Base-by-base conservation (phyloP, 1,140 invertebrate genomes). In the Drosophila lacteicornis region DNA sequence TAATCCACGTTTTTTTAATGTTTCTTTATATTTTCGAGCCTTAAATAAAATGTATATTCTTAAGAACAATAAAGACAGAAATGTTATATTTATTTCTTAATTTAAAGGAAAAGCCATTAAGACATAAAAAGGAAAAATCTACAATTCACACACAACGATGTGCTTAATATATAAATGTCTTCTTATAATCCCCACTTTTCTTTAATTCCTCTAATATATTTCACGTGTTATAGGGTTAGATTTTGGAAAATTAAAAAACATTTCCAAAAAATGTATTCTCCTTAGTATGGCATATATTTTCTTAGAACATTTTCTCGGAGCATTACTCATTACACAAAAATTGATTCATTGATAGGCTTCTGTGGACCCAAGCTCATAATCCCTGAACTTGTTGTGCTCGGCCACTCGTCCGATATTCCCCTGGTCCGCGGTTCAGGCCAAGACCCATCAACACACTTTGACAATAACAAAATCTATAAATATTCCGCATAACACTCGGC, bases 381-480 rank as follows among this genome's bases (percentile, higher is more conserved):
- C 69, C 69, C 46, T 73, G 69, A 73, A 73, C 69, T 73, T 73
- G 69, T 59, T 73, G n/a, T 71, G 62, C 38, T 36, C 30, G 53
- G 45, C 58, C 68, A 43, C 19, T 55, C 51, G 51, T 55, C 33
- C 19, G 51, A 38, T 55, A 15, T 55, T 13, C 1, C 45, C 45
- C 36, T 42, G 43, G n/a, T 9, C 36, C 30, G 30, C 50, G 30
- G 47, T 27, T 67, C 19, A 40, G 13, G 8, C 22, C 19, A 25
- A 51, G 40, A 60, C 69, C 67, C 69, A 73, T 60, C 67, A 73
- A 49, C 67, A 59, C 65, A 71, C 65, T 70, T 84, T 80, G 68
- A 84, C 77, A 86, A 76, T 76, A 76, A 90, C 66, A 84, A 79
- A 84, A 75, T 87, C 84, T 87, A 87, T 80, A 81, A 87, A 90